phyloP scores from a whole-genome alignment of 2,113 vertebrate species.

The Oophaga pumilio region DNA sequence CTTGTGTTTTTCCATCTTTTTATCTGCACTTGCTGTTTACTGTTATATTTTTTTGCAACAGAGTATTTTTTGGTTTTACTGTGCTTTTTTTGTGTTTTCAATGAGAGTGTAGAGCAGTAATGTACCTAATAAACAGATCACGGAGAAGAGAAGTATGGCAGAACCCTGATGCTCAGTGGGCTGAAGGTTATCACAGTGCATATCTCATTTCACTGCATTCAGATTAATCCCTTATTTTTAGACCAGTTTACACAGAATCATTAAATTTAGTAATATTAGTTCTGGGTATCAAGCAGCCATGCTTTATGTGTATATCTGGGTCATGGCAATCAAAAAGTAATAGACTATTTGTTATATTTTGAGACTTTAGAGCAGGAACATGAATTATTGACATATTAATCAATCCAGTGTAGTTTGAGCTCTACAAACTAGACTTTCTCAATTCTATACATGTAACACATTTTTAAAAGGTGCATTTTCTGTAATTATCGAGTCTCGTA shows the following conservation, averaged over 20 bases:
- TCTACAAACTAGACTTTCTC: neutral
- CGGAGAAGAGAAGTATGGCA: neutral
- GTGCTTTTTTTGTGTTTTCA: no score
- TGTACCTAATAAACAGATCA: no score
- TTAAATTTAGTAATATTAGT: neutral
- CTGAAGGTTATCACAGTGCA: constrained; percentile 22
- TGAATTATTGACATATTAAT: neutral
- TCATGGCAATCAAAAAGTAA: neutral
- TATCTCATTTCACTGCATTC: constrained; percentile 28
- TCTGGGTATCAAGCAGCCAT: neutral
- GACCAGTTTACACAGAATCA: constrained; percentile 5
- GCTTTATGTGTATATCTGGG: neutral
- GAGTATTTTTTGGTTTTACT: no score
- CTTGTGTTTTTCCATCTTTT: no score
- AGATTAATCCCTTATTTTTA: constrained; percentile 35
- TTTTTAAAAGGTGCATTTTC: no score
- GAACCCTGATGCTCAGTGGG: neutral
- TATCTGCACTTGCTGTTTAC: no score
- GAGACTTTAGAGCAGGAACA: neutral
- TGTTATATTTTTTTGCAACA: no score
- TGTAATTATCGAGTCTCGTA: no score
- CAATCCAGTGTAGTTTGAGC: neutral
- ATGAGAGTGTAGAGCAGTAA: no score
- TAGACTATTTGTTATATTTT: neutral
- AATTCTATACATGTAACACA: no score